A percentile compares a stretch with the other conserved stretches of the same genome.
Conservation (phyloP, 2,888 invertebrate species). For the Plagiodera versicolora region DNA sequence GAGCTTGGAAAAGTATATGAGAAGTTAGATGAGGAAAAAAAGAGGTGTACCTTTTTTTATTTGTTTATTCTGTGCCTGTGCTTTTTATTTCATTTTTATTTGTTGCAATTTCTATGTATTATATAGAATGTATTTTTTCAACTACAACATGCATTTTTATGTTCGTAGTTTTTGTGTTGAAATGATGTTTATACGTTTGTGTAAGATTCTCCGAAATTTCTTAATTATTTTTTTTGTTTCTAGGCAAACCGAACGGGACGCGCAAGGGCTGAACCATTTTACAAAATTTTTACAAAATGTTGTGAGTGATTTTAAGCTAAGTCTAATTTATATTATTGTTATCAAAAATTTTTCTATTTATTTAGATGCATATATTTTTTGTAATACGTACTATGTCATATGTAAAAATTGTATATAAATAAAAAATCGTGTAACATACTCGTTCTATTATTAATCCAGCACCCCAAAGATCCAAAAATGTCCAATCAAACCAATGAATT, state of each 20-base stretch:
- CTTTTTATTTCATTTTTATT: too few relatives aligned
- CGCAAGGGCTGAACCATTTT: conserved; percentile 44
- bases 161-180: too few relatives aligned
- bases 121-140: conserved; percentile 12
- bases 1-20: background rate
- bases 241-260: conserved; percentile 47
- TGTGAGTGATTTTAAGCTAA: conserved; percentile 45
- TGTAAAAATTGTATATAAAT: conserved; percentile 46
- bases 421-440: conserved; percentile 30
- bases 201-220: too few relatives aligned
- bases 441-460: background rate
- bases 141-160: too few relatives aligned
- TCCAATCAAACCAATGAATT: too few relatives aligned
- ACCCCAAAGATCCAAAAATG: background rate
- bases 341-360: conserved; percentile 45
- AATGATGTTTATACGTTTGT: conserved; percentile 15
- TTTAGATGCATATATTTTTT: conserved; percentile 43
- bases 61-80: too few relatives aligned
- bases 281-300: conserved; percentile 36
- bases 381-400: conserved; percentile 42
- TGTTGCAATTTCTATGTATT: conserved; percentile 25
- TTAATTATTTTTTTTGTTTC: conserved; percentile 39
- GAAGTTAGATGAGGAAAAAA: too few relatives aligned
- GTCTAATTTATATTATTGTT: conserved; percentile 47
- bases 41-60: too few relatives aligned